Conservation (phyloP, 2,888 invertebrate species). For the Andrena bicolor region DNA sequence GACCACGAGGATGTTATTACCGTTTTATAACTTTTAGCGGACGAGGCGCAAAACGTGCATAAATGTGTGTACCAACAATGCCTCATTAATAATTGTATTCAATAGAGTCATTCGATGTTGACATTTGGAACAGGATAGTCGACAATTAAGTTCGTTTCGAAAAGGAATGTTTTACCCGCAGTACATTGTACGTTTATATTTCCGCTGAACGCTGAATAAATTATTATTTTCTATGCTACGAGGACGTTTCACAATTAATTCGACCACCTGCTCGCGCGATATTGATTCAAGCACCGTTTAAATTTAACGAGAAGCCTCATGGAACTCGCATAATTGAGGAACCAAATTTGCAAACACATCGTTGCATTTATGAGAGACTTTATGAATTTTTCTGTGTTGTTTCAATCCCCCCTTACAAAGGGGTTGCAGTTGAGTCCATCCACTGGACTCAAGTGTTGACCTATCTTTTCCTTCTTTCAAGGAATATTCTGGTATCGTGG, state of each 20-base stretch:
- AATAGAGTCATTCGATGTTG: conserved; percentile 42
- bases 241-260: conserved; percentile 34
- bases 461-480: no score
- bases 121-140: conserved; percentile 27
- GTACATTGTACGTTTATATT: conserved; percentile 78
- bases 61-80: conserved; percentile 6
- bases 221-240: conserved; percentile 84
- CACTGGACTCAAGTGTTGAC: no score
- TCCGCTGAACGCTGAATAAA: conserved; percentile 82
- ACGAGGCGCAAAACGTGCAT: background rate
- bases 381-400: no score
- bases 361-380: no score
- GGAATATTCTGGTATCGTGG: no score
- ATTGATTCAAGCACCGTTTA: background rate
- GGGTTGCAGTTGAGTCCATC: no score
- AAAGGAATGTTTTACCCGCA: conserved; percentile 48
- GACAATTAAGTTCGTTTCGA: conserved; percentile 51
- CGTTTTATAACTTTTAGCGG: conserved; percentile 60
- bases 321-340: no score
- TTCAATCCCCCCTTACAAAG: no score
- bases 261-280: conserved; percentile 3
- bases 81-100: conserved; percentile 28
- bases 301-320: no score
- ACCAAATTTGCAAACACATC: no score
- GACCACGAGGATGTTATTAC: conserved; percentile 33